These are phyloP conservation scores for Lasioglossum figueresi DNA, from an alignment of 2,888 invertebrate species.

Conservation along the genomic window DNA sequence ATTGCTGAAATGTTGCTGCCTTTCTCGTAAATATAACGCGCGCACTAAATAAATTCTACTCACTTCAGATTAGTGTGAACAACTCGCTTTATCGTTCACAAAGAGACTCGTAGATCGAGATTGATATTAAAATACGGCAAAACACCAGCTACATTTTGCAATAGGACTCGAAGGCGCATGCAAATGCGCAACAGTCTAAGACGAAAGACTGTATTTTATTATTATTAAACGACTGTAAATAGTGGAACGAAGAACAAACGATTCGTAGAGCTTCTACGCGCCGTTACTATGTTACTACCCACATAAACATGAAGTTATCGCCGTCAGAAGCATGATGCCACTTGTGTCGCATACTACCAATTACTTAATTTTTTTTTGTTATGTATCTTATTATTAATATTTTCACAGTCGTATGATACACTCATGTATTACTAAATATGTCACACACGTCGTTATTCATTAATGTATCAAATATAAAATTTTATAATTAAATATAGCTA, in stretches of 20 bases:
- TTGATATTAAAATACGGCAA: background rate
- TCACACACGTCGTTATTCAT: background rate
- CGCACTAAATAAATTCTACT: constrained; percentile 53
- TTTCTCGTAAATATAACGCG: constrained; percentile 41
- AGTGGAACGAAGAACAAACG: constrained; percentile 28
- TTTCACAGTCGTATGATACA: background rate
- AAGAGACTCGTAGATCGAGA: constrained; percentile 16
- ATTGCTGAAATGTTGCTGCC: constrained; percentile 34
- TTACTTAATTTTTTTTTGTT: background rate
- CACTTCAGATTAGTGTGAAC: constrained; percentile 47
- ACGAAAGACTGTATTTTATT: constrained; percentile 4
- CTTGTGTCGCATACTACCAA: constrained; percentile 27
- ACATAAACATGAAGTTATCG: constrained; percentile 43
- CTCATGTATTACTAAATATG: background rate
- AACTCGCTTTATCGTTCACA: constrained; percentile 30
- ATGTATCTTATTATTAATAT: background rate
- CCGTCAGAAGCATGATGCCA: background rate
- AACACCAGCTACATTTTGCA: background rate
- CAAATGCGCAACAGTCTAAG: background rate
- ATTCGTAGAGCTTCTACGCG: constrained; percentile 36
- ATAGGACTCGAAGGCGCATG: background rate
- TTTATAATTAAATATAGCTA: background rate
- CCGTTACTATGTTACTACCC: constrained; percentile 39
- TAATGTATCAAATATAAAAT: background rate
- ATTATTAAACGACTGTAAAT: constrained; percentile 30